phyloP scores from a whole-genome alignment of 2,888 invertebrate genomes.

The Cryptus armator region DNA sequence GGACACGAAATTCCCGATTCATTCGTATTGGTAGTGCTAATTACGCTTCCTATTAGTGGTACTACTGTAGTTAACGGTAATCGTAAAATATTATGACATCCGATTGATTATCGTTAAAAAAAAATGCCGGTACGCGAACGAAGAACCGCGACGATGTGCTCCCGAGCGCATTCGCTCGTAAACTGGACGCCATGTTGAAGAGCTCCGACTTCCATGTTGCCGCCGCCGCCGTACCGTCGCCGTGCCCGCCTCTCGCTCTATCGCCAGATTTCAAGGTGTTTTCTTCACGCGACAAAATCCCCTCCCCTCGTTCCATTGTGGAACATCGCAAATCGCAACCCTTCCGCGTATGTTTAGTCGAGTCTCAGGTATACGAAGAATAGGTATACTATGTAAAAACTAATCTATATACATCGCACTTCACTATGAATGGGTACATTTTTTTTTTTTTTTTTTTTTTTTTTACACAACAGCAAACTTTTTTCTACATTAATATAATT shows the following conservation, averaged over 20 bases:
- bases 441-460: too few relatives aligned
- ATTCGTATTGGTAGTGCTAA: too few relatives aligned
- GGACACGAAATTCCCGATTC: too few relatives aligned
- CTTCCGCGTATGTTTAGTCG: too few relatives aligned
- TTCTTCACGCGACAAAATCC: constrained; percentile 1
- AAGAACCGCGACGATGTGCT: constrained; percentile 71
- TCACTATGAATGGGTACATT: too few relatives aligned
- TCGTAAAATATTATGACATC: constrained; percentile 71
- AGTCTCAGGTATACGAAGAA: too few relatives aligned
- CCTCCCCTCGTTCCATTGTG: neutral
- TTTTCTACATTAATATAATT: too few relatives aligned
- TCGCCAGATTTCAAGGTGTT: constrained; percentile 4
- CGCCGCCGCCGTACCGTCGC: constrained; percentile 70
- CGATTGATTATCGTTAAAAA: constrained; percentile 69
- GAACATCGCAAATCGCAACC: too few relatives aligned
- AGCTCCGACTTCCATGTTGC: constrained; percentile 69
- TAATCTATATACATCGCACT: too few relatives aligned
- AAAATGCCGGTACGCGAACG: constrained; percentile 68
- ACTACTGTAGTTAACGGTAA: neutral
- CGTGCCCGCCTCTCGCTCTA: constrained; percentile 57
- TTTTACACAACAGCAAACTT: too few relatives aligned
- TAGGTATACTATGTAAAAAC: too few relatives aligned
- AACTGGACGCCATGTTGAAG: constrained; percentile 80
- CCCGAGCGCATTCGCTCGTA: constrained; percentile 77
- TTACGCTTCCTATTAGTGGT: neutral